Evolutionary conservation across 2,113 vertebrate species (phyloP).

Genomic region (Coptodon bakossiorum): DNA sequence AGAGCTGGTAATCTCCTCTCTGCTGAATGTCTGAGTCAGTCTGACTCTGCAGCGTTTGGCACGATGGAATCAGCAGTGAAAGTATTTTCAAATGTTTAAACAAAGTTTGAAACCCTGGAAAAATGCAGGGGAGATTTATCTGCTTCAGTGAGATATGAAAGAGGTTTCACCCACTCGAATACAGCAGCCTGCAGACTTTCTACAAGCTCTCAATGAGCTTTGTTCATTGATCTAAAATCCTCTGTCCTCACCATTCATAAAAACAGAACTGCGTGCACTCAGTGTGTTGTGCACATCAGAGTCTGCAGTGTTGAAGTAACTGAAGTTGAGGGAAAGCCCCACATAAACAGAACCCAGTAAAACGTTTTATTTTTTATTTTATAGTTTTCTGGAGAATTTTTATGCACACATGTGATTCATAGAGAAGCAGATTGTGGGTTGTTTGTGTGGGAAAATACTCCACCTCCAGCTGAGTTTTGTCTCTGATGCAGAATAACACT

Average conservation of each 20-base stretch:
- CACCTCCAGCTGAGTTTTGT: background rate
- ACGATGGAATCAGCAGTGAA: background rate
- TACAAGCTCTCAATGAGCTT: background rate
- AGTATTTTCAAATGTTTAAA: background rate
- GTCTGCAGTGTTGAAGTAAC: background rate
- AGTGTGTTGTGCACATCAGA: background rate
- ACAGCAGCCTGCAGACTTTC: background rate
- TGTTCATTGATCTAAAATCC: background rate
- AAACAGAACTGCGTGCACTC: background rate
- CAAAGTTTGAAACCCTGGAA: background rate
- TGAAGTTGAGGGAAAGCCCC: background rate
- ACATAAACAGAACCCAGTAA: background rate
- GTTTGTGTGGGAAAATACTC: background rate
- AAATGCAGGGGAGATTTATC: background rate
- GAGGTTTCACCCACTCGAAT: background rate
- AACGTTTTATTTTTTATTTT: background rate
- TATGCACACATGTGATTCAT: background rate
- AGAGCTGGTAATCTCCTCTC: conserved; percentile 15
- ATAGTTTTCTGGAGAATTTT: conserved; percentile 11
- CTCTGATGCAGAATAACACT: background rate
- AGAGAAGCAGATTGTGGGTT: background rate
- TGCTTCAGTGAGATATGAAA: background rate
- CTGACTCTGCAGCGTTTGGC: background rate
- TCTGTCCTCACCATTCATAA: conserved; percentile 5
- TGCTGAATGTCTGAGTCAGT: background rate